Base-by-base conservation (phyloP, 2,888 invertebrate species). In the Leptopilina myrica region DNA sequence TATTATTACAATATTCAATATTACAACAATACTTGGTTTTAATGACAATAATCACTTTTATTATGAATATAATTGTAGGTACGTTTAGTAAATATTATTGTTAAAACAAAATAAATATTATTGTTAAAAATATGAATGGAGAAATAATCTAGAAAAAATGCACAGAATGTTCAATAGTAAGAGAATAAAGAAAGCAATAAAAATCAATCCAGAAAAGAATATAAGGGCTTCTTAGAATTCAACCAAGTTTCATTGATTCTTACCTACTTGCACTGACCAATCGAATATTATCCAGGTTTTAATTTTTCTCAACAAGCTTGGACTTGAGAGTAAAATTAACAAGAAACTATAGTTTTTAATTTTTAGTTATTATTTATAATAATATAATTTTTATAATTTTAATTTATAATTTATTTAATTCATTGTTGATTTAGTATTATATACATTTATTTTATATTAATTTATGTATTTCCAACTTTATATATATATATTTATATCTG, bases 231-330 rank as follows among this genome's bases (percentile, higher is more conserved):
- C 53, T 49, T 20, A 49, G 53, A 69, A 53, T 69, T 69, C 26
- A 69, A 53, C 26, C 12, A 14, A 7, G n/a, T 26, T 14, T 26
- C 49, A 69, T 69, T 20, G 69, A 69, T 53, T 69, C 53, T 69
- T 49, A 53, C 7, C 26, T 26, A 14, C 8, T 26, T 69, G 26
- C 26, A 43, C 53, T 8, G 26, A 49, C 6, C 69, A 53, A 69
- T 26, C 49, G 20, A 49, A 33, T 69, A 9, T 62, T 59, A 59
- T 49, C 49, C 20, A 49, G 67, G 11, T 20, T 59, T 59, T n/a
- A 7, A 59, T n/a, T 59, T 59, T 56, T 14, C 7, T 59, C 59
- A 6, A 43, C 43, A 33, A 33, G 7, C 43, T 6, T 43, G 43
- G 7, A 43, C 8, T 43, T 43, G 7, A 43, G 43, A 59, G 59